Evolutionary conservation across 2,113 vertebrate species (phyloP).

Genomic region (Rhinoptilus africanus): DNA sequence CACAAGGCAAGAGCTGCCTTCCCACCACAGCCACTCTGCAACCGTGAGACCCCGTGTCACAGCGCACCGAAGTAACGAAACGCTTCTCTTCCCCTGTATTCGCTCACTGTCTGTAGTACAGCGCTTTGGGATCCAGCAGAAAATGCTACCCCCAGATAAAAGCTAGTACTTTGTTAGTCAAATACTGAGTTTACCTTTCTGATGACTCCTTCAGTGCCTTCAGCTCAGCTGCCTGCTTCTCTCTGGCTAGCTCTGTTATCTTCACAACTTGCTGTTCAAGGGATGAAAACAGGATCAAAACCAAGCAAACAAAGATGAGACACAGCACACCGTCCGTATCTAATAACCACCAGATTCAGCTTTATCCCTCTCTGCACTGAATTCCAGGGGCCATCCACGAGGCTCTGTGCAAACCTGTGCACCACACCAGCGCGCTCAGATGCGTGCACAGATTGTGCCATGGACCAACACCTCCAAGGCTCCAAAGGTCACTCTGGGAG

Average conservation of each 20-base stretch:
- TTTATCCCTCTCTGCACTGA: background rate
- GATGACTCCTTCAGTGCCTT: constrained; percentile 76
- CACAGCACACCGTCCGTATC: background rate
- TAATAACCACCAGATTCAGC: background rate
- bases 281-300: background rate
- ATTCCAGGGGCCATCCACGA: background rate
- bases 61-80: background rate
- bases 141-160: background rate
- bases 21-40: background rate
- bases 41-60: background rate
- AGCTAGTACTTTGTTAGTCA: background rate
- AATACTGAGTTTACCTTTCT: constrained; percentile 74
- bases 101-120: background rate
- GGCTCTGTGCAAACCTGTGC: background rate
- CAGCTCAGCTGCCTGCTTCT: constrained; percentile 84
- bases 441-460: accelerated
- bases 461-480: background rate
- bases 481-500: background rate
- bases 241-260: constrained; percentile 86
- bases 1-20: background rate
- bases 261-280: constrained; percentile 83
- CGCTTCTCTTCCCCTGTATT: background rate
- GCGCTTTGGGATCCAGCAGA: background rate
- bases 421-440: background rate
- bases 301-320: background rate